These are phyloP conservation scores for Empidonax traillii DNA, from an alignment of 2,113 vertebrate species.

Conservation along the genomic window DNA sequence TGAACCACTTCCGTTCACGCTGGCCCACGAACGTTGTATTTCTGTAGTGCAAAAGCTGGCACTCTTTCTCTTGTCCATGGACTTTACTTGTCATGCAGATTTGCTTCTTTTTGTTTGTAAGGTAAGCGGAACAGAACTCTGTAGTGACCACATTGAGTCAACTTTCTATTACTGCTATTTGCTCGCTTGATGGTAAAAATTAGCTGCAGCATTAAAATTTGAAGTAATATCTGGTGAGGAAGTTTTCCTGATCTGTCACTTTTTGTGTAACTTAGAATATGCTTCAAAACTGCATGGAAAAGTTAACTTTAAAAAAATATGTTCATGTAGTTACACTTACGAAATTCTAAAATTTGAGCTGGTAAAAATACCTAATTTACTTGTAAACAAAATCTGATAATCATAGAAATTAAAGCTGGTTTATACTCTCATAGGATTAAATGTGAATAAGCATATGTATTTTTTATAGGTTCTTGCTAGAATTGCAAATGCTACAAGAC, in stretches of 20 bases:
- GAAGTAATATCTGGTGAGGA: neutral
- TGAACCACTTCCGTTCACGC: constrained; percentile 93
- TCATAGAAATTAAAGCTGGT: neutral
- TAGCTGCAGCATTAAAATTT: neutral
- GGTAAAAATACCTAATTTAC: neutral
- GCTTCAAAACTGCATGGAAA: neutral
- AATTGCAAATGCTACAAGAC: constrained; percentile 95
- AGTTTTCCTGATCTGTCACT: neutral
- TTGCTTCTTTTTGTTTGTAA: constrained; percentile 97
- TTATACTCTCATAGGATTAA: neutral
- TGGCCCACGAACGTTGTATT: constrained; percentile 97
- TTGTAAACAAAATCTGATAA: neutral
- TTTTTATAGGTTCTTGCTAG: constrained; percentile 88
- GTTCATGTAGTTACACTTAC: neutral
- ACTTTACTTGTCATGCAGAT: constrained; percentile 98
- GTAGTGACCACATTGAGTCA: neutral
- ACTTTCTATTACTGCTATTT: neutral
- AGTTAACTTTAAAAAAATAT: neutral
- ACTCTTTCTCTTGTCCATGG: constrained; percentile 97
- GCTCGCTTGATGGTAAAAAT: neutral
- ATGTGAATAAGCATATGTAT: neutral
- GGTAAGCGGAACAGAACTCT: constrained; percentile 69
- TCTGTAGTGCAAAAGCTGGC: constrained; percentile 96
- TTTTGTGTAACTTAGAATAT: neutral
- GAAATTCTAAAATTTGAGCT: neutral